Conservation (phyloP, 1,140 invertebrate genomes). For the Reticulitermes speratus region DNA sequence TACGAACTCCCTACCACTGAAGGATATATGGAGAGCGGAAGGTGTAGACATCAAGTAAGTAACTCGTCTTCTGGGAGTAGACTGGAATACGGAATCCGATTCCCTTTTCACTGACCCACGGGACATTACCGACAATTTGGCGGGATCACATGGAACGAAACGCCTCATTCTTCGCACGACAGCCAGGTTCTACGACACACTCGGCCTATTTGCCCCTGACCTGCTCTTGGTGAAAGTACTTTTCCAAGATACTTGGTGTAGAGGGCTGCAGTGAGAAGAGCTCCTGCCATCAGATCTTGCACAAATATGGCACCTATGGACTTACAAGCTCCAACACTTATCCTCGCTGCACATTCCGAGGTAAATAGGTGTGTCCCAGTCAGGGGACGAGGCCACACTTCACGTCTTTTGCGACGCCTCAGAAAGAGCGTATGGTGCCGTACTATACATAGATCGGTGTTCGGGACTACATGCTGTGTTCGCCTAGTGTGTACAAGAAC, state of each 20-base stretch:
- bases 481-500: background rate
- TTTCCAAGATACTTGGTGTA: slow-evolving; percentile 21
- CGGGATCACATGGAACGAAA: background rate
- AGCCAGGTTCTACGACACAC: background rate
- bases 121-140: background rate
- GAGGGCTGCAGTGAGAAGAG: background rate
- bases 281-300: background rate
- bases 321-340: too few relatives aligned
- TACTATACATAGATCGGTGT: background rate
- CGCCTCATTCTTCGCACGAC: background rate
- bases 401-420: background rate
- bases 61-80: background rate
- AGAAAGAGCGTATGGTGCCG: background rate
- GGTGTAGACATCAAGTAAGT: background rate
- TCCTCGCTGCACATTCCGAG: background rate
- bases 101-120: background rate
- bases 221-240: background rate
- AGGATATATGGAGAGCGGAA: background rate
- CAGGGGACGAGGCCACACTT: background rate
- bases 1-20: background rate
- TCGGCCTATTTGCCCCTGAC: background rate
- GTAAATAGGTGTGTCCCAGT: too few relatives aligned
- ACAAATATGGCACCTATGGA: background rate
- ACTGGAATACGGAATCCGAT: background rate
- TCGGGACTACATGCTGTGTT: too few relatives aligned